Percentiles rank a stretch among this genome's conserved stretches.
Evolutionary conservation across 2,113 vertebrate genomes (phyloP).

Genomic region (Phrynosoma platyrhinos): DNA sequence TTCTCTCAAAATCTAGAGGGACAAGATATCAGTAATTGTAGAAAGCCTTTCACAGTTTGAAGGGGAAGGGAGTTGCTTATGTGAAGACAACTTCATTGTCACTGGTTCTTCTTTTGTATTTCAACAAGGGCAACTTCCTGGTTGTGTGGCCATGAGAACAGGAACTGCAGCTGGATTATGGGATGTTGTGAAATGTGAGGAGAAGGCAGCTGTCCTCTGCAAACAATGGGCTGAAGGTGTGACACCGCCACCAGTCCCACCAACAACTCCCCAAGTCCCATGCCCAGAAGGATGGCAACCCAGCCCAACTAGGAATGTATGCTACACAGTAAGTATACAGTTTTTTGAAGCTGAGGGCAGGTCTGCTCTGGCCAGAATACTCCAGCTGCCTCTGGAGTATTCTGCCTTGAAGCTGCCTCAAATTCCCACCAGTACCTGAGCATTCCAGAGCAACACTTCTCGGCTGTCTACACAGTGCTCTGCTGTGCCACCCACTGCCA

Average conservation of each 20-base stretch:
- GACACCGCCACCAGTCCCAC: constrained; percentile 78
- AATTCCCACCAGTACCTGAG: no score
- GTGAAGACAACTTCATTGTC: neutral
- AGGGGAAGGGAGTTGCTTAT: no score
- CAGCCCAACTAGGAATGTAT: constrained; percentile 65
- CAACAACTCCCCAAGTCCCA: constrained; percentile 69
- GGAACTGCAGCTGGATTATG: constrained; percentile 91
- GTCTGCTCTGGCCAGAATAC: no score
- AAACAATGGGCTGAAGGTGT: constrained; percentile 87
- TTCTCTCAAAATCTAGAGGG: no score
- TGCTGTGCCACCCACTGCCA: no score
- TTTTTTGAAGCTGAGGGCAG: neutral
- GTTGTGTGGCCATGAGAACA: constrained; percentile 91
- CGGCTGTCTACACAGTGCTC: no score
- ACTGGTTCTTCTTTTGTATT: constrained; percentile 11
- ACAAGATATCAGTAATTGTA: neutral
- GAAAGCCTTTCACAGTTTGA: neutral
- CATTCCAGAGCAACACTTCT: no score
- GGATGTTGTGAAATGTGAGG: constrained; percentile 87
- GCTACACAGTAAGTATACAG: constrained; percentile 82
- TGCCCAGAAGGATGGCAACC: constrained; percentile 84
- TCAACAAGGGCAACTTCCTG: constrained; percentile 82
- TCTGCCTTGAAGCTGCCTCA: no score
- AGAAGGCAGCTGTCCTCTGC: constrained; percentile 89
- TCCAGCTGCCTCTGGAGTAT: no score